phyloP scores from a whole-genome alignment of 2,113 vertebrate species.

The Craseonycteris thonglongyai region DNA sequence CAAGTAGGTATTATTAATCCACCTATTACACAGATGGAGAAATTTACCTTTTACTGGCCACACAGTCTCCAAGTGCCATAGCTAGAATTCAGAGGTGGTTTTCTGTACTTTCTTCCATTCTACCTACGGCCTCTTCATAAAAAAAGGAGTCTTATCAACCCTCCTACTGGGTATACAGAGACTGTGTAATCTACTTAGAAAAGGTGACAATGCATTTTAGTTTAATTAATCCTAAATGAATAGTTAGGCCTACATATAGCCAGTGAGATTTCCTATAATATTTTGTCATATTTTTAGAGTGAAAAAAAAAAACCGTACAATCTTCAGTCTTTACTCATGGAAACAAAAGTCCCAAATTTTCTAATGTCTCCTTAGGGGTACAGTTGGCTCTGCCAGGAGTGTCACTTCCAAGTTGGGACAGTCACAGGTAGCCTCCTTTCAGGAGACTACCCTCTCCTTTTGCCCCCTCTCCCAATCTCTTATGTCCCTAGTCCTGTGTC shows the following conservation, averaged over 20 bases:
- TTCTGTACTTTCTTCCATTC: neutral
- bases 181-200: neutral
- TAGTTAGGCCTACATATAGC: neutral
- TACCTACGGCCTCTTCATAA: neutral
- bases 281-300: neutral
- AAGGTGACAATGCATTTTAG: neutral
- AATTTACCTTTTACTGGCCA: neutral
- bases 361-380: neutral
- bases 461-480: neutral
- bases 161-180: neutral
- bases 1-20: neutral
- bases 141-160: neutral
- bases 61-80: neutral
- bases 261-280: neutral
- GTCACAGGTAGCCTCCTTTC: neutral
- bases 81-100: neutral
- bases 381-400: neutral
- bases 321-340: neutral
- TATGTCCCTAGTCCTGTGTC: accelerated
- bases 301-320: neutral
- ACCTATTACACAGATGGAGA: neutral
- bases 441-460: neutral
- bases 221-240: neutral
- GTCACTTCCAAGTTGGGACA: neutral
- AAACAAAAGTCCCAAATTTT: neutral